phyloP scores from a whole-genome alignment of 2,797 vertebrate genomes.

The Brachymystax lenok region DNA sequence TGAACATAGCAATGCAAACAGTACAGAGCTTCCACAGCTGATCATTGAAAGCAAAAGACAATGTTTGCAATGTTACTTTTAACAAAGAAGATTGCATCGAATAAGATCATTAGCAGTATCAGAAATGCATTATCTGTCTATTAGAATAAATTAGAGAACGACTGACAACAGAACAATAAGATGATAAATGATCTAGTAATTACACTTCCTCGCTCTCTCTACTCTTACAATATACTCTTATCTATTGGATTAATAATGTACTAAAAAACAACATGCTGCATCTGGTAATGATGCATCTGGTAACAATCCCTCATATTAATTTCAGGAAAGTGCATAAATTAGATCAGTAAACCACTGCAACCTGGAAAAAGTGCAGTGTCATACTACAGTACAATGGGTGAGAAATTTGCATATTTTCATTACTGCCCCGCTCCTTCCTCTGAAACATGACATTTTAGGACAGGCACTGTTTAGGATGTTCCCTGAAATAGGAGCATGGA shows the following conservation, averaged over 20 bases:
- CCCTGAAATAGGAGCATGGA: not conserved
- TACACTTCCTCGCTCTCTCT: not conserved
- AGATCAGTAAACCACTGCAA: too few species aligned
- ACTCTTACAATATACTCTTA: too few species aligned
- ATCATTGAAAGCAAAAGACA: conserved; percentile 33
- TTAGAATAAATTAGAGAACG: not conserved
- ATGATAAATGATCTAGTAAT: not conserved
- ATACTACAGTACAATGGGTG: not conserved
- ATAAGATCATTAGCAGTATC: conserved; percentile 26
- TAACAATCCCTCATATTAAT: not conserved
- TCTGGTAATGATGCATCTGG: not conserved
- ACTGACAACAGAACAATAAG: not conserved
- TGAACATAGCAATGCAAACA: conserved; percentile 54
- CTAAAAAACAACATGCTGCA: not conserved
- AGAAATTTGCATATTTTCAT: not conserved
- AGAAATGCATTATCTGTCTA: conserved; percentile 6
- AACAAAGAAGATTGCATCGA: conserved; percentile 25
- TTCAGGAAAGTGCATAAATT: not conserved
- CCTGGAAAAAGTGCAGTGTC: too few species aligned
- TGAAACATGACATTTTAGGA: not conserved
- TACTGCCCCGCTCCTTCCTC: not conserved
- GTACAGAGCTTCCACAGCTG: conserved; percentile 53
- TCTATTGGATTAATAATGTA: not conserved
- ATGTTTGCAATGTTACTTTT: conserved; percentile 33
- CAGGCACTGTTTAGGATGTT: not conserved